These are phyloP conservation scores for Chromobotia macracanthus DNA, from an alignment of 2,797 vertebrate species.

Conservation along the genomic window DNA sequence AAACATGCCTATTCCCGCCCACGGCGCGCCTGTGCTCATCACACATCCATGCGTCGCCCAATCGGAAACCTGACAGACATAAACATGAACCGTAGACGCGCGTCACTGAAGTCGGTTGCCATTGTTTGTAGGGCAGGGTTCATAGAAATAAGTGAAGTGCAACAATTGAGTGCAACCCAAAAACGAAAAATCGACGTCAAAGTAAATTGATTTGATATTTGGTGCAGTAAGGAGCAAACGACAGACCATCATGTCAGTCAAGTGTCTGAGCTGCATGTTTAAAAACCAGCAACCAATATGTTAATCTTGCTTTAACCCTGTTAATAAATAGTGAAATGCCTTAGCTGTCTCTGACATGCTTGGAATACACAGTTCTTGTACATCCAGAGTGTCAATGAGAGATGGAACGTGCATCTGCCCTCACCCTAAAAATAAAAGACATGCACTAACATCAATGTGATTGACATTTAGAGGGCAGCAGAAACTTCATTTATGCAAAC, in stretches of 20 bases:
- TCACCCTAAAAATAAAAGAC: constrained; percentile 25
- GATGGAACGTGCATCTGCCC: constrained; percentile 3
- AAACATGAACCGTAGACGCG: constrained; percentile 72
- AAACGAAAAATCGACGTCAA: no score
- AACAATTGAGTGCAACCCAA: no score
- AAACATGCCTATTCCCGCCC: constrained; percentile 76
- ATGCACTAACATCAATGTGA: constrained; percentile 16
- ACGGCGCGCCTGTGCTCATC: constrained; percentile 59
- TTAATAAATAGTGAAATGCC: background rate
- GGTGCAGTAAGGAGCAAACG: no score
- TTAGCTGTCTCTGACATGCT: background rate
- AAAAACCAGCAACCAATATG: background rate
- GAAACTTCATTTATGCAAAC: constrained; percentile 20
- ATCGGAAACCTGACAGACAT: constrained; percentile 68
- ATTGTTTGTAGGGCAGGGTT: no score
- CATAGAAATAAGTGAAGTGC: no score
- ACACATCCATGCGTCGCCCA: constrained; percentile 62
- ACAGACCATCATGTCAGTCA: background rate
- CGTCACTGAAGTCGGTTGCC: constrained; percentile 63
- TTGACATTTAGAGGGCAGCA: constrained; percentile 37
- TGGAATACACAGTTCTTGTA: background rate
- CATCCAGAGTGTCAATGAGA: constrained; percentile 23
- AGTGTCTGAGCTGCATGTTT: background rate
- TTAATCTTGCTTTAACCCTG: background rate
- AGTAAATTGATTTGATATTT: no score